Percentiles rank a stretch among this genome's conserved stretches.
Conservation (phyloP, 2,113 vertebrate species). For the Semicossyphus pulcher region DNA sequence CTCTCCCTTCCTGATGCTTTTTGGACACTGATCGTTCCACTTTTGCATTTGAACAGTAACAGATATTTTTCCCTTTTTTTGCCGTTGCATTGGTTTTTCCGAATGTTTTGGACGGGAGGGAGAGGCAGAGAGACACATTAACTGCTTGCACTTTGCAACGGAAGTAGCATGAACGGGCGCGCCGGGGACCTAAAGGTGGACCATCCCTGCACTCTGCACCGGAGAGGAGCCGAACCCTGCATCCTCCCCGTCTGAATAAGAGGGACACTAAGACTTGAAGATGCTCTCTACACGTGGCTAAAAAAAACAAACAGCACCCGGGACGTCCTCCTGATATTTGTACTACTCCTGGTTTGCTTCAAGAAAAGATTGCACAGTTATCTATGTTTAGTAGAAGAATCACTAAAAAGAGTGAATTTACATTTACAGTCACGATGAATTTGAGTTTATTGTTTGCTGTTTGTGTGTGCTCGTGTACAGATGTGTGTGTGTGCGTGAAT, state of each 20-base stretch:
- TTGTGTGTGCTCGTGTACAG: conserved; percentile 40
- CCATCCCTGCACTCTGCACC: not conserved
- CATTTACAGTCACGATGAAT: conserved; percentile 57
- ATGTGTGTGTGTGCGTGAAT: conserved; percentile 20
- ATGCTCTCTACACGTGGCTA: conserved; percentile 2
- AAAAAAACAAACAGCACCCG: conserved; percentile 15
- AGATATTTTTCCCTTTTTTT: conserved; percentile 12
- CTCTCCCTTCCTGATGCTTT: conserved; percentile 53
- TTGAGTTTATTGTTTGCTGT: conserved; percentile 42
- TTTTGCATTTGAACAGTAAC: conserved; percentile 40
- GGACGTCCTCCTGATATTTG: conserved; percentile 46
- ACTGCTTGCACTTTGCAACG: conserved; percentile 84
- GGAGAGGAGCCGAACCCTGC: conserved; percentile 9
- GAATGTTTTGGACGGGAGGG: conserved; percentile 42
- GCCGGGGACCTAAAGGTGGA: conserved; percentile 36
- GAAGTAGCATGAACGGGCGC: conserved; percentile 71
- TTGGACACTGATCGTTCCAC: conserved; percentile 31
- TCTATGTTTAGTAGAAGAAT: conserved; percentile 69
- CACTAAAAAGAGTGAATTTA: conserved; percentile 67
- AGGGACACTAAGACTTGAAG: conserved; percentile 20
- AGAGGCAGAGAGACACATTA: conserved; percentile 65
- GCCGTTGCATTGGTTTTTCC: conserved; percentile 55
- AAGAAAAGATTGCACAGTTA: conserved; percentile 72
- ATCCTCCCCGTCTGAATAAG: not conserved
- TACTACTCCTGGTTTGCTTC: conserved; percentile 69